Base-by-base conservation (phyloP, 2,888 invertebrate genomes). In the Lasioglossum calceatum region DNA sequence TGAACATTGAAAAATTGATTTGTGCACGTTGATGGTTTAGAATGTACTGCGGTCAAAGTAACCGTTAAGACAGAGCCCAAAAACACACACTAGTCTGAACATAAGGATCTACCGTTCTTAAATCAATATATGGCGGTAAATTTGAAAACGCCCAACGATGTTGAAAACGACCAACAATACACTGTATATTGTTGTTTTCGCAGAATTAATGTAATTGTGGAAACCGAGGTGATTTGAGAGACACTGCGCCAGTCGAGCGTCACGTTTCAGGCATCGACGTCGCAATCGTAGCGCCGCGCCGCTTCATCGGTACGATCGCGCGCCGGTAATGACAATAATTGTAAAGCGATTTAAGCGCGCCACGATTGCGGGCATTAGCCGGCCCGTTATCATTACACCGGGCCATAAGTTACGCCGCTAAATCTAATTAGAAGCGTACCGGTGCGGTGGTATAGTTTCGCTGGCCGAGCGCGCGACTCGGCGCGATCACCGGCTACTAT, bases 351-450 rank as follows among this genome's bases (percentile, higher is more conserved):
- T 90, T 82, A 87, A 88, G 81, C 87, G 70, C 80, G 75, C 81
- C 79, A 80, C 76, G 81, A 36, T 84, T 76, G 81, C 75, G 82
- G 86, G 76, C 79, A 79, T 90, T 89, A 89, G 79, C 88, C 74
- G 76, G 74, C 82, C 77, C 86, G 86, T 88, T 90, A 89, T 89
- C 88, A 79, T 89, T 90, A 89, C 85, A 75, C 70, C 58, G 73
- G 36, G 71, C 80, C 82, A 85, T 87, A 91, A 91, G 84, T 91
- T 90, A 88, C 70, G 72, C 72, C 86, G 73, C 44, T 73, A 81
- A 88, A 88, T 89, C 86, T 89, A 90, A 91, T 91, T 91, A 91
- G 81, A 79, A 84, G 77, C 44, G 61, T 44, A 70, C 70, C 7
- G 50, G 76, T 32, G 64, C 36, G 36, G 23, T 4, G 76, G 80